Percentiles rank a stretch among this genome's conserved stretches.
phyloP scores from a whole-genome alignment of 2,113 vertebrate species.

The Corynorhinus townsendii region DNA sequence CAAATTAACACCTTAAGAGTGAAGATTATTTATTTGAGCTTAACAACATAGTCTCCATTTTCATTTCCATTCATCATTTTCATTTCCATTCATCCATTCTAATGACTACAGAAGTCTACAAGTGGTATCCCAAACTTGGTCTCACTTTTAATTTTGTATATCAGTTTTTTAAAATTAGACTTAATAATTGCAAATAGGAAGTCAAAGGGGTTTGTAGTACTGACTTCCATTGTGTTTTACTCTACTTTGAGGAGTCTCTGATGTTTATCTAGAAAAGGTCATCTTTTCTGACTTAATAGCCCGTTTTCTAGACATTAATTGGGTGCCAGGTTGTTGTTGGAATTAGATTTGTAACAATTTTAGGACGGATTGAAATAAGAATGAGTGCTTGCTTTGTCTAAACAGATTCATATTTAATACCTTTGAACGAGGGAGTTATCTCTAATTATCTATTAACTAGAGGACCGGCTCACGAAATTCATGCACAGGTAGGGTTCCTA shows the following conservation, averaged over 20 bases:
- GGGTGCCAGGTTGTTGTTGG: not conserved
- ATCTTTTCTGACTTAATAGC: not conserved
- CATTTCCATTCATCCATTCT: not conserved
- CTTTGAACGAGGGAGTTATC: not conserved
- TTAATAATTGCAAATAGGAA: not conserved
- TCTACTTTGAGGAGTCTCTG: not conserved
- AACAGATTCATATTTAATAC: constrained; percentile 22
- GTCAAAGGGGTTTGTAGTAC: not conserved
- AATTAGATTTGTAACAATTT: not conserved
- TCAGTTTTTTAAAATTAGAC: not conserved
- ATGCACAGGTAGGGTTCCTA: too few relatives aligned
- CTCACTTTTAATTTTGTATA: constrained; percentile 16
- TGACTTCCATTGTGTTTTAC: not conserved
- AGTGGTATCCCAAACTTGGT: not conserved
- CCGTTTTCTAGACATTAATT: not conserved
- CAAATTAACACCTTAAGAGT: constrained; percentile 10
- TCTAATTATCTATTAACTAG: not conserved
- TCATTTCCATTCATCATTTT: not conserved
- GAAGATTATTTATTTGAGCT: constrained; percentile 28
- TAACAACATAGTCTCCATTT: not conserved
- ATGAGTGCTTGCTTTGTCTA: not conserved
- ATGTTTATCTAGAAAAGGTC: not conserved
- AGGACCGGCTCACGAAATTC: too few relatives aligned
- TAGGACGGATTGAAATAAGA: not conserved
- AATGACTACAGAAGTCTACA: not conserved